Evolutionary conservation across 2,888 invertebrate species (phyloP).

Genomic region (Lasioglossum calceatum): DNA sequence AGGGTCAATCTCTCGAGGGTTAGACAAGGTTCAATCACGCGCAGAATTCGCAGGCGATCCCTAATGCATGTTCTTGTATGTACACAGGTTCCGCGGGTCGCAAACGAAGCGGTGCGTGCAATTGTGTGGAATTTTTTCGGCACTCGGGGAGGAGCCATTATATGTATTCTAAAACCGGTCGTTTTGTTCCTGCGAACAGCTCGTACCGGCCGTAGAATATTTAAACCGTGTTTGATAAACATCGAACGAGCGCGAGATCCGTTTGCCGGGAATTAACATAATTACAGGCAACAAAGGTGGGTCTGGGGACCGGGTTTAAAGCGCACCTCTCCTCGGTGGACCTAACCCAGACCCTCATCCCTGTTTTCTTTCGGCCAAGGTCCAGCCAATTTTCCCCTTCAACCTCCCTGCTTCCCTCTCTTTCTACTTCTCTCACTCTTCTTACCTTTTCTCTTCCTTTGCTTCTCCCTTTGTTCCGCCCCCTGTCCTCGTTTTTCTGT

Average conservation of each 20-base stretch:
- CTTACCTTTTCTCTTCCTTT: background rate
- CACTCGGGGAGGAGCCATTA: conserved; percentile 4
- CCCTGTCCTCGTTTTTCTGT: background rate
- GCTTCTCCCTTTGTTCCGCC: background rate
- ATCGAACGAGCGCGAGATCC: conserved; percentile 8
- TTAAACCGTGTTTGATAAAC: conserved; percentile 31
- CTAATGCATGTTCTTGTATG: background rate
- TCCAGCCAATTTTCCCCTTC: conserved; percentile 49
- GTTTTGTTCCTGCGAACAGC: background rate
- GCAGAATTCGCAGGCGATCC: background rate
- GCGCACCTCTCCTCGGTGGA: background rate
- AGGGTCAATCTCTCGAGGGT: background rate
- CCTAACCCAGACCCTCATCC: conserved; percentile 6
- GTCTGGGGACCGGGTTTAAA: conserved; percentile 10
- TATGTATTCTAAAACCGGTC: conserved; percentile 2
- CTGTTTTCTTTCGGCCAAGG: conserved; percentile 35
- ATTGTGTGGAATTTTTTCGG: conserved; percentile 6
- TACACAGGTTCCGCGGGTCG: background rate
- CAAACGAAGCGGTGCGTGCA: background rate
- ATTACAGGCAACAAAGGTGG: conserved; percentile 41
- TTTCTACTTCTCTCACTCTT: background rate
- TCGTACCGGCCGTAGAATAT: background rate
- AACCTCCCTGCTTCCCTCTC: background rate
- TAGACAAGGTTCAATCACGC: background rate
- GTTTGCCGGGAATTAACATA: conserved; percentile 45